Evolutionary conservation across 2,888 invertebrate genomes (phyloP), one percentile per base, ranked within the genome.

Genomic region (Apamea monoglypha): DNA sequence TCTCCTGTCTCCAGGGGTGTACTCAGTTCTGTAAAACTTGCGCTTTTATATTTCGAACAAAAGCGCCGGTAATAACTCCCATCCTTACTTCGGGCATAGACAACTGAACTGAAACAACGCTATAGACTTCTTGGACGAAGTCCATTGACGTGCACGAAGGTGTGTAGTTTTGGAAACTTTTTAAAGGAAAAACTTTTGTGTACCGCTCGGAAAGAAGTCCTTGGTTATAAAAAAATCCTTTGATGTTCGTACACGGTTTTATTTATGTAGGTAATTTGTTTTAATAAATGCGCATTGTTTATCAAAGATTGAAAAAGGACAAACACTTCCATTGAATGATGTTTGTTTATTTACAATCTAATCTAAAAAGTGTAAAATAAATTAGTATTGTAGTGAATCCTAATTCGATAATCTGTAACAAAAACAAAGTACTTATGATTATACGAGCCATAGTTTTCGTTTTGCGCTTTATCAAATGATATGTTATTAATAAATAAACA

Each of bases 71-170:
- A 95, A 95, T 95, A 95, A 94, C 94, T 95, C 93, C 92, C 90
- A 89, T 91, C 86, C 89, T 90, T 90, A 74, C 84, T 78, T 88
- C 87, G 81, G 78, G 81, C 83, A 89, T 89, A 93, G 94, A 94
- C 93, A 93, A 93, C 93, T 92, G 93, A 93, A 93, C 93, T 92
- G 93, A 92, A 94, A 94, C 94, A 93, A 93, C 94, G 94, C 90
- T 89, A 91, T 92, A 92, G 93, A 94, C 93, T 92, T 89, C 92
- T 92, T 91, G 91, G 90, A 93, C 91, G 91, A 91, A 92, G 93
- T 94, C 94, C 94, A 94, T 94, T 95, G 95, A 94, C 92, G 94
- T 94, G 93, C 93, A 93, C 88, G 91, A 93, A 93, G 92, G 95
- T 94, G 92, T 92, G 92, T 92, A 93, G 94, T 94, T 94, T 92